Percentiles rank a stretch among this genome's conserved stretches.
Evolutionary conservation across 2,888 invertebrate species (phyloP).

Genomic region (Priocnemis perturbator): DNA sequence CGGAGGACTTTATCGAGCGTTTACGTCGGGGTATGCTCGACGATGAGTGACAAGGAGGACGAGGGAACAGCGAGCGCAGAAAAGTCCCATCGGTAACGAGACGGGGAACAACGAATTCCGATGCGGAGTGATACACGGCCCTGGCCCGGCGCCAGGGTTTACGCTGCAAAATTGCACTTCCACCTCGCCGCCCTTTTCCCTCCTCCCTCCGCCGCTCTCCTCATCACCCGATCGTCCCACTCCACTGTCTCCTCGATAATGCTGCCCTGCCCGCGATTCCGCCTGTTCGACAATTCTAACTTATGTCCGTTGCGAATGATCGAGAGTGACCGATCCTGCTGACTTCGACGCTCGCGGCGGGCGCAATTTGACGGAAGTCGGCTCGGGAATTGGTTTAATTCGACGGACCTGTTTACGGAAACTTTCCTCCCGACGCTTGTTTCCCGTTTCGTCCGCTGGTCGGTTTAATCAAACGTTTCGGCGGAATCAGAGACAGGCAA

Average conservation of each 20-base stretch:
- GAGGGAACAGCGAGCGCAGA: conserved; percentile 34
- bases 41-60: conserved; percentile 9
- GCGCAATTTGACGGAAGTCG: too few species aligned
- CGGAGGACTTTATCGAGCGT: conserved; percentile 17
- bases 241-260: conserved; percentile 60
- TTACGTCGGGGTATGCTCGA: neutral
- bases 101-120: conserved; percentile 71
- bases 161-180: conserved; percentile 67
- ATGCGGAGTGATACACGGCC: conserved; percentile 69
- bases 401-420: too few species aligned
- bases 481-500: too few species aligned
- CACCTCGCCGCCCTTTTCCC: conserved; percentile 46
- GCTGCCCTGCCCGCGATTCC: conserved; percentile 60
- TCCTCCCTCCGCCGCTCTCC: conserved; percentile 26
- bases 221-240: conserved; percentile 13
- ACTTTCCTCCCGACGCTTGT: too few species aligned
- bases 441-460: too few species aligned
- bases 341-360: too few species aligned
- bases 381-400: too few species aligned
- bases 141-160: conserved; percentile 67
- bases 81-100: conserved; percentile 67
- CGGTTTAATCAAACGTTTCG: too few species aligned
- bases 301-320: neutral
- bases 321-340: too few species aligned
- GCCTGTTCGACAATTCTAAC: conserved; percentile 44